phyloP scores from a whole-genome alignment of 2,797 vertebrate species.

The Syndactyla subalaris region DNA sequence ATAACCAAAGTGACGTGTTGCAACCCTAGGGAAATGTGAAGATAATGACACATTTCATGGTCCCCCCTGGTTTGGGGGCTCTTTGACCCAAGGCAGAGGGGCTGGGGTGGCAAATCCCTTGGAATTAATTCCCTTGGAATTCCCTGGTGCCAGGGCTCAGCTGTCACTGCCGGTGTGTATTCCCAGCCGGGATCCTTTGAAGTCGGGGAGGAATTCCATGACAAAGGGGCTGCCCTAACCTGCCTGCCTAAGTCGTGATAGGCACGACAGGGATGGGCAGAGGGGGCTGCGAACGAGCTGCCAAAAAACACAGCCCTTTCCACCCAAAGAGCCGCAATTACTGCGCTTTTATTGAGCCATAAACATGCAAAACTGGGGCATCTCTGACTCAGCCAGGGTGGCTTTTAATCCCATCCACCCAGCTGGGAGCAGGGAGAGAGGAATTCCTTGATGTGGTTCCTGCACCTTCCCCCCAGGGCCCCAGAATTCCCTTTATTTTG shows the following conservation, averaged over 20 bases:
- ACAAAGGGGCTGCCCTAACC: slow-evolving; percentile 6
- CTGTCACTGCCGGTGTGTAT: neutral
- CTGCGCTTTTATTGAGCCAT: neutral
- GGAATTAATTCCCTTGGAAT: neutral
- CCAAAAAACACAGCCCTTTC: neutral
- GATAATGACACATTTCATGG: neutral
- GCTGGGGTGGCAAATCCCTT: too few relatives aligned
- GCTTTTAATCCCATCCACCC: neutral
- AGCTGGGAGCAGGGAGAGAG: neutral
- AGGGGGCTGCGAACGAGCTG: too few relatives aligned
- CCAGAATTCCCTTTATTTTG: neutral
- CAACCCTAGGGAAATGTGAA: fast-evolving
- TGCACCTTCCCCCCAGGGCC: neutral
- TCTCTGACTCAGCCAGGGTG: neutral
- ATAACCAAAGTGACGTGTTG: neutral
- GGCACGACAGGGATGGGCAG: neutral
- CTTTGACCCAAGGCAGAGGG: neutral
- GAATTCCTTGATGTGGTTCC: slow-evolving; percentile 6
- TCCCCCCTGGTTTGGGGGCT: fast-evolving
- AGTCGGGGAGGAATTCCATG: neutral
- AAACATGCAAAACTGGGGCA: neutral
- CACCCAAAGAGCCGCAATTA: neutral
- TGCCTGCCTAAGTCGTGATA: neutral
- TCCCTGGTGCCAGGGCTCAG: neutral
- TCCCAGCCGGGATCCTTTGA: neutral